Base-by-base conservation (phyloP, 2,888 invertebrate genomes). In the Phragmatobia fuliginosa region DNA sequence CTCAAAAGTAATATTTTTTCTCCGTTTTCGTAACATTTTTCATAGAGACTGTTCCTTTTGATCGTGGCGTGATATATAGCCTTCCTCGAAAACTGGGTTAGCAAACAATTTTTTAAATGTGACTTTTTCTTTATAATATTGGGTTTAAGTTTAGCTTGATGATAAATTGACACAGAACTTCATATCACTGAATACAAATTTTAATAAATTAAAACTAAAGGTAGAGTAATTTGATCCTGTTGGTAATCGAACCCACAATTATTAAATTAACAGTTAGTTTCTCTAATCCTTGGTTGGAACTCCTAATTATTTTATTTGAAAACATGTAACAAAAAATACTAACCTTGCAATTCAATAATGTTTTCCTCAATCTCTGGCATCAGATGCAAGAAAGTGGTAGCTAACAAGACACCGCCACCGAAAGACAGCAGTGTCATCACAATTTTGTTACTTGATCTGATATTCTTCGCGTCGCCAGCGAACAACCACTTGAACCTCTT, bases 401-500 rank as follows among this genome's bases (percentile, higher is more conserved):
- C 97, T 52, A 98, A 91, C 28, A 98, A 92, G 0, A 98, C 98
- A 16, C 98, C 98, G n/a, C 98, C 98, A 25, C 98, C 98, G 78
- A 98, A 97, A 25, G 97, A 97, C 33, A 98, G 92, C 32, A 97
- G 89, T 31, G 97, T 91, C 83, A 96, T 95, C 33, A 97, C 96
- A 31, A 96, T 82, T 74, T 86, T 87, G 80, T 95, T 95, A 14
- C 95, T 96, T 6, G 92, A 89, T 79, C 92, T 93, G 49, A 95
- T 89, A 72, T 91, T 91, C 66, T 94, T 94, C 0, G 95, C 94
- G 31, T 95, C 94, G 21, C 92, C 91, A 1, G 91, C 84, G 0
- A 93, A 85, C 66, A 96, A 87, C 96, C 97, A 97, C 45, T 96
- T 95, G 79, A 97, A 96, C 88, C 95, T 96, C 81, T 92, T 96